Evolutionary conservation across 2,113 vertebrate species (phyloP), one percentile per base, ranked within the genome.

Genomic region (Semicossyphus pulcher): DNA sequence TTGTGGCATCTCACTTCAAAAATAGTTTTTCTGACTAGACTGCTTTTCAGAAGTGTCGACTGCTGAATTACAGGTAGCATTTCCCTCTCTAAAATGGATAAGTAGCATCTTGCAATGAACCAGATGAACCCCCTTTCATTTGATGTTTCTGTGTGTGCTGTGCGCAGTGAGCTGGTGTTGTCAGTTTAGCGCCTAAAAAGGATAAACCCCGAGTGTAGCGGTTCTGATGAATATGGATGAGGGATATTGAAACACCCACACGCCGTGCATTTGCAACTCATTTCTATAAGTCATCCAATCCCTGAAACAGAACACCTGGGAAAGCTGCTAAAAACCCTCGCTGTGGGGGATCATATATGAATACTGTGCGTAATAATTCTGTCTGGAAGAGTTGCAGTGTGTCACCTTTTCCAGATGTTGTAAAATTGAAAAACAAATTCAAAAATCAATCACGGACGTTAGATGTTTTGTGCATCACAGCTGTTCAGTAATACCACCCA

Each of bases 141-240:
- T 60, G 21, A 48, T 65, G 52, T 76, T 58, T 61, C 25, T 12
- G 10, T 59, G 31, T 41, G 28, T 59, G 61, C 41, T 60, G 25
- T 57, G 61, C 5, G 10, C 5, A n/a, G 47, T 8, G 32, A 21
- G 42, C 41, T 48, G 52, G 20, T 14, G 11, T 77, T 69, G 57
- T 80, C 69, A 63, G 29, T 81, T 76, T 51, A 53, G 15, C 60
- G 37, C 72, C 48, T 61, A 80, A 76, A 78, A 81, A 78, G 69
- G 69, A 78, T 85, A 63, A 77, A 71, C 56, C 53, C 54, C 0
- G 68, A 61, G 60, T 48, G 26, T 76, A 53, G 62, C 59, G 44
- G 84, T 41, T 32, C 61, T 48, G 25, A 79, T 86, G 68, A 82
- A 86, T 91, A 91, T 88, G 76, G 18, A 86, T 80, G 72, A 88